Percentiles rank a stretch among this genome's conserved stretches.
Conservation (phyloP, 2,888 invertebrate species). For the Carabus problematicus region DNA sequence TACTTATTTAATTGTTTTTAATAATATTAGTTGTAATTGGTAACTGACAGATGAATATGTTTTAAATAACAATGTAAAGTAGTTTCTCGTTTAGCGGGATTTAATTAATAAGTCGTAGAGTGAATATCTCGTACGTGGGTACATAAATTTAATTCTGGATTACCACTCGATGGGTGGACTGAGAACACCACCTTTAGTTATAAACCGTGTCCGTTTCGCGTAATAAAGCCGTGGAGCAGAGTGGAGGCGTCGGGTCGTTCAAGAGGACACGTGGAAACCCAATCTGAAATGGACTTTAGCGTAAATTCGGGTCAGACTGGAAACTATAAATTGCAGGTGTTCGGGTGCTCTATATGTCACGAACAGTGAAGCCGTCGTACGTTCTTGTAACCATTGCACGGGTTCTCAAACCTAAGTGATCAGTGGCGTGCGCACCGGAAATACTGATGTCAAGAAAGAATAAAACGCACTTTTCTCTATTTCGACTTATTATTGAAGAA, state of each 20-base stretch:
- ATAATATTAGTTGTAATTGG: too few relatives aligned
- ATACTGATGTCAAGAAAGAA: constrained; percentile 13
- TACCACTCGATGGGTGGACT: background rate
- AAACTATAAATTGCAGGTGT: constrained; percentile 39
- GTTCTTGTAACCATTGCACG: background rate
- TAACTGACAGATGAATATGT: too few relatives aligned
- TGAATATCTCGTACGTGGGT: constrained; percentile 15
- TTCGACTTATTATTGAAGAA: too few relatives aligned
- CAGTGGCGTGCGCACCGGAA: constrained; percentile 20
- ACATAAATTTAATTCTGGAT: constrained; percentile 33
- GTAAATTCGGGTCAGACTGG: constrained; percentile 37
- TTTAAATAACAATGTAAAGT: too few relatives aligned
- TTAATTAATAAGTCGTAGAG: constrained; percentile 29
- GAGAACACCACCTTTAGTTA: background rate
- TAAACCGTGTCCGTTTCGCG: too few relatives aligned
- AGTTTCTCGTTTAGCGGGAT: background rate
- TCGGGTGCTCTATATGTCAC: constrained; percentile 34
- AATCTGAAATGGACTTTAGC: constrained; percentile 37
- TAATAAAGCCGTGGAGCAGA: too few relatives aligned
- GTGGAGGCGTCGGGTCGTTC: too few relatives aligned
- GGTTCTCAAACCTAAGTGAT: constrained; percentile 2
- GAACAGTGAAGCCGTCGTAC: background rate
- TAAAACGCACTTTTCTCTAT: too few relatives aligned
- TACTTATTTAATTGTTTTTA: too few relatives aligned
- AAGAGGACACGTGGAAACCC: constrained; percentile 18